Evolutionary conservation across 1,140 invertebrate species (phyloP).

Genomic region (Caerostris darwini): DNA sequence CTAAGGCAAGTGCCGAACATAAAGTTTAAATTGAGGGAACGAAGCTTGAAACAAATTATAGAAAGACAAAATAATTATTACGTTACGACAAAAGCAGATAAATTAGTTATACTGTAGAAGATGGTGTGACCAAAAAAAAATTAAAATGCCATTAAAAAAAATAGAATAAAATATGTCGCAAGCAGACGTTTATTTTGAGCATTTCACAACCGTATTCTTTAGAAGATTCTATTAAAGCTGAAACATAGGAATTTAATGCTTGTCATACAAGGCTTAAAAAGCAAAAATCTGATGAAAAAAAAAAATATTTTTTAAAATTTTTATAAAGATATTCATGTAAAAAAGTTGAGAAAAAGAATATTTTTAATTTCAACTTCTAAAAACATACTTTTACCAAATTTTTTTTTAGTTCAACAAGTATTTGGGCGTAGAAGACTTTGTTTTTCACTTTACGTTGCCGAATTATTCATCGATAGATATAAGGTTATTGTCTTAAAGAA

Average conservation of each 20-base stretch:
- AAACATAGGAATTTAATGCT: background rate
- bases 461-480: too few species aligned
- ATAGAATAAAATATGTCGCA: conserved; percentile 57
- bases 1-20: conserved; percentile 63
- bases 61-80: conserved; percentile 68
- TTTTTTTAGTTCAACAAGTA: too few species aligned
- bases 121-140: background rate
- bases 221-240: background rate
- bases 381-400: too few species aligned
- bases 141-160: conserved; percentile 17
- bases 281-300: too few species aligned
- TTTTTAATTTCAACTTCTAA: too few species aligned
- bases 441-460: too few species aligned
- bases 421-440: too few species aligned
- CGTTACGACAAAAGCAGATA: conserved; percentile 68
- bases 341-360: too few species aligned
- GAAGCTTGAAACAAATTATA: conserved; percentile 62
- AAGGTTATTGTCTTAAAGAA: too few species aligned
- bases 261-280: background rate
- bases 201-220: conserved; percentile 48
- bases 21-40: conserved; percentile 62
- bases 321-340: too few species aligned
- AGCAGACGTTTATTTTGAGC: conserved; percentile 57
- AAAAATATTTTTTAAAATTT: too few species aligned
- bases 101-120: conserved; percentile 56